Evolutionary conservation across 2,113 vertebrate species (phyloP).

Genomic region (Dicentrarchus labrax): DNA sequence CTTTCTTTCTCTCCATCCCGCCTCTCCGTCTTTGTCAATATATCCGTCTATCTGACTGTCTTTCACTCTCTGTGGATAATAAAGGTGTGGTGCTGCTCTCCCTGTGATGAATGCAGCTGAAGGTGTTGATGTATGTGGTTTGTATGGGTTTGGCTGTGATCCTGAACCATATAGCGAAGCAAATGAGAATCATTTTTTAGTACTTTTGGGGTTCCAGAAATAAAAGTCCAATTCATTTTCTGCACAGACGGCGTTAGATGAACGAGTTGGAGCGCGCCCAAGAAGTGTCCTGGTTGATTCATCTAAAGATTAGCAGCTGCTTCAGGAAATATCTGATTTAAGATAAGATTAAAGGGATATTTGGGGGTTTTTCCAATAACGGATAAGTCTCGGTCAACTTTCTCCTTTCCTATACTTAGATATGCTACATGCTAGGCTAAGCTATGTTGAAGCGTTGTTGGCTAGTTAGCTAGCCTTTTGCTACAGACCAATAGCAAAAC

Average conservation of each 20-base stretch:
- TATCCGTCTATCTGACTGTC: background rate
- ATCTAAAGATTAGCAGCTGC: background rate
- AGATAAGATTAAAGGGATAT: no score
- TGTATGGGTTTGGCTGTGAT: background rate
- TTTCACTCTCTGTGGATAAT: slow-evolving; percentile 18
- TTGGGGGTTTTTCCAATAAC: no score
- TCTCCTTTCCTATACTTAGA: no score
- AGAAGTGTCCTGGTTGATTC: background rate
- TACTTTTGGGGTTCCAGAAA: background rate
- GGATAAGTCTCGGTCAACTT: no score
- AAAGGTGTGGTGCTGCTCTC: background rate
- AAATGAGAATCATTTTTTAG: background rate
- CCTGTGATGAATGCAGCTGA: no score
- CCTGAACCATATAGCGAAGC: background rate
- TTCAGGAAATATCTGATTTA: background rate
- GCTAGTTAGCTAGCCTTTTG: no score
- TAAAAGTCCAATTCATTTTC: background rate
- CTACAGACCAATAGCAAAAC: no score
- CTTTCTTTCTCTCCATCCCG: slow-evolving; percentile 18
- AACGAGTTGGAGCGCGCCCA: background rate
- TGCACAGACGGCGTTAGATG: background rate
- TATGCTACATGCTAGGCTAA: no score
- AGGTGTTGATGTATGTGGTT: no score
- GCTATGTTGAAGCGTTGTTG: no score
- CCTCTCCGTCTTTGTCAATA: slow-evolving; percentile 9